Evolutionary conservation across 1,140 invertebrate genomes (phyloP), one percentile per base, ranked within the genome.

Genomic region (Drosophila repletoides): DNA sequence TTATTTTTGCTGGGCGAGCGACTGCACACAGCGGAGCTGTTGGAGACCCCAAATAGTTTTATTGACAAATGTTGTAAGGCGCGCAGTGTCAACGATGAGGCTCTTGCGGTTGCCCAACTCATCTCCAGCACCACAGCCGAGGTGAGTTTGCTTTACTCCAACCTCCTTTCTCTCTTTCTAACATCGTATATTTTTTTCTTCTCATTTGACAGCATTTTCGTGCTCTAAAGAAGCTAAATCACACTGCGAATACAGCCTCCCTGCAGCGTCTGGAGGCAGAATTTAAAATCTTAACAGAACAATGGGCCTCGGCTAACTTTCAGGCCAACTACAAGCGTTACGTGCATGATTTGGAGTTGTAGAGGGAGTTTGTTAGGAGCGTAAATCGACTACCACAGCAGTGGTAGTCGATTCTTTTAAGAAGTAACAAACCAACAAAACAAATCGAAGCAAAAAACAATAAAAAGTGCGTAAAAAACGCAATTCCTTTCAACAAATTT

Each of bases 221-320:
- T 5, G 21, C 29, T 2, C 31, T 87, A 12, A 88, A 89, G 59
- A 94, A 92, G 91, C 28, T 75, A 14, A 93, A 90, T 91, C 92
- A 55, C 93, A 94, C 87, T 89, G 91, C 36, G 76, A 94, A 55
- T 93, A n/a, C 90, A 91, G 29, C 83, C 89, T 53, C 92, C 91
- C 65, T 94, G 17, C 89, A 91, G 4, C 90, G 91, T 19, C 77
- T 95, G 29, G 92, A 93, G 29, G 91, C 91, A 1, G 94, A 94
- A 89, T 91, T 91, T 3, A 91, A 92, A 55, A 88, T 93, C 7
- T 90, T 95, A 15, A 88, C 93, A 6, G 91, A 94, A 33, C 93
- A 94, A 60, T 95, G 94, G 94, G 91, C 91, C 53, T 93, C 92
- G n/a, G 58, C 88, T 1, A 93, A 19, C 33, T 79, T 76, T 43